phyloP scores from a whole-genome alignment of 1,140 invertebrate species.

The Calosoma granatense region DNA sequence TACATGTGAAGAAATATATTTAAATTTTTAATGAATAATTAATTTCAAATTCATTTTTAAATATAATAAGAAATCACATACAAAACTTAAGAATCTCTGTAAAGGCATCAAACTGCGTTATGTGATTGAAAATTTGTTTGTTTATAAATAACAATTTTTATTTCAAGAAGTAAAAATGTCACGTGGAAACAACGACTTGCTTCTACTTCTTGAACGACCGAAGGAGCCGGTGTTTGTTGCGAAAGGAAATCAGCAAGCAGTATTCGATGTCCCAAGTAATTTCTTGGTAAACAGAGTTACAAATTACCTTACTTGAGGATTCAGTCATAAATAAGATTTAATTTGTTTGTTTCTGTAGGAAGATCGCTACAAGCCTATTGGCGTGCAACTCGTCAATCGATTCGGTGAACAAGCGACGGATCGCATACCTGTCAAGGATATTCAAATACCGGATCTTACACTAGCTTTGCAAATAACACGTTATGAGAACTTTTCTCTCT shows the following conservation, averaged over 20 bases:
- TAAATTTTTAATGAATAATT: no score
- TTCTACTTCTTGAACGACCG: slow-evolving; percentile 58
- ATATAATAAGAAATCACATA: no score
- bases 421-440: slow-evolving; percentile 49
- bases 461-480: slow-evolving; percentile 53
- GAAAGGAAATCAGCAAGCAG: slow-evolving; percentile 48
- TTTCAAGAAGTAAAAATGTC: no score
- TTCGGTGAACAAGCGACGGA: slow-evolving; percentile 44
- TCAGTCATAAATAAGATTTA: neutral
- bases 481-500: slow-evolving; percentile 62
- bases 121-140: no score
- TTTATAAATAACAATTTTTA: no score
- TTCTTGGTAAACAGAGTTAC: slow-evolving; percentile 32
- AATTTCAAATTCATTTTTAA: no score
- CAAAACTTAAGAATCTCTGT: no score
- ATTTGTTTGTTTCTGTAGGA: slow-evolving; percentile 31
- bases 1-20: no score
- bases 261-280: slow-evolving; percentile 51
- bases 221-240: slow-evolving; percentile 61
- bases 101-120: no score
- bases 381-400: slow-evolving; percentile 40
- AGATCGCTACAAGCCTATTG: slow-evolving; percentile 50
- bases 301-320: neutral
- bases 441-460: slow-evolving; percentile 55
- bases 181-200: slow-evolving; percentile 15